Evolutionary conservation across 2,113 vertebrate genomes (phyloP).

Genomic region (Todiramphus chloris): DNA sequence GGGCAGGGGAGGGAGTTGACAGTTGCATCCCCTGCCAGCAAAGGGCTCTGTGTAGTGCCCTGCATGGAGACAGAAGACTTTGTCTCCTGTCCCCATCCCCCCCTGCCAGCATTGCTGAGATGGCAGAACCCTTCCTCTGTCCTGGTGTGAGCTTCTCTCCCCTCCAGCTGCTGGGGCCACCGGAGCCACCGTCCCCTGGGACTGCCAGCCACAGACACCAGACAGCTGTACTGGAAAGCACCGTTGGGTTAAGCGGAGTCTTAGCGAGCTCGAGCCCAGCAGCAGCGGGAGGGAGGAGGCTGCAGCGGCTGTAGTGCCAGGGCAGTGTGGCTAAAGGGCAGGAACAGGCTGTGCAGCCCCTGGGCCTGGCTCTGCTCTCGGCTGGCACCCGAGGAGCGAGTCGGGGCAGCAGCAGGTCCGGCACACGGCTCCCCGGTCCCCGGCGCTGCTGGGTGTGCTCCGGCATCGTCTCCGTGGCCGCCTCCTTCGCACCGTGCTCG

Average conservation of each 20-base stretch:
- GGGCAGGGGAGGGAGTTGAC: neutral
- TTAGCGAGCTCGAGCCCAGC: neutral
- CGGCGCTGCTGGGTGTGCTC: neutral
- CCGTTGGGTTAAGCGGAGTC: neutral
- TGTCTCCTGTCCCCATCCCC: neutral
- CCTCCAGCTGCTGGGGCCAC: neutral
- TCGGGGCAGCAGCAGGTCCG: neutral
- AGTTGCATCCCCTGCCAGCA: neutral
- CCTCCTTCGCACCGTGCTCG: neutral
- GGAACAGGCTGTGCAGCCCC: neutral
- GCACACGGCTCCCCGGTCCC: rapidly evolving
- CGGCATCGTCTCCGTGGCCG: neutral
- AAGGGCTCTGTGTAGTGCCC: neutral
- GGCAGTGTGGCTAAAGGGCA: neutral
- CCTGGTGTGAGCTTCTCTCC: neutral
- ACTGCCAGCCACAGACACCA: neutral
- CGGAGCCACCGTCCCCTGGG: neutral
- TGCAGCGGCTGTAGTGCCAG: neutral
- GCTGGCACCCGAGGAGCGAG: neutral
- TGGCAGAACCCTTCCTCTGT: rapidly evolving
- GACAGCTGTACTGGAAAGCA: neutral
- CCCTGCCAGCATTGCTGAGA: neutral
- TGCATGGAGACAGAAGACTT: neutral
- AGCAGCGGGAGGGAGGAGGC: neutral
- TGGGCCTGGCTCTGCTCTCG: neutral